Evolutionary conservation across 2,888 invertebrate species (phyloP).

Genomic region (Pseudeuparius sepicola): DNA sequence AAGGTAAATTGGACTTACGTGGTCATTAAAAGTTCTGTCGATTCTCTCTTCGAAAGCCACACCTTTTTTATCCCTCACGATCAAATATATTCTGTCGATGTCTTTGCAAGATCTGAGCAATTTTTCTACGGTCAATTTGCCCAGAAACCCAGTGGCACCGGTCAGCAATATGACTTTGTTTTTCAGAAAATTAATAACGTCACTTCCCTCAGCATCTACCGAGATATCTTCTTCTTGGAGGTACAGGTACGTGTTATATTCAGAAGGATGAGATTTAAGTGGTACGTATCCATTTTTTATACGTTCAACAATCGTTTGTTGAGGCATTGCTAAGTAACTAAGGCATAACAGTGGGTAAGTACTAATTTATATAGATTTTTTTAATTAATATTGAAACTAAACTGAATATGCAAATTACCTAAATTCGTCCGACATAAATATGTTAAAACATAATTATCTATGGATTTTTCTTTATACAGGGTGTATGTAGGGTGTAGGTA

Average conservation of each 20-base stretch:
- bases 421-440: no score
- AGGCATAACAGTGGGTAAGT: no score
- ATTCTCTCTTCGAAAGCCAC: slow-evolving; percentile 24
- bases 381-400: no score
- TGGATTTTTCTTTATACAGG: no score
- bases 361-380: no score
- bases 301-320: no score
- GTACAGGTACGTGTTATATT: slow-evolving; percentile 15
- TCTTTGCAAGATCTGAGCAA: slow-evolving; percentile 32
- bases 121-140: slow-evolving; percentile 9
- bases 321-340: no score
- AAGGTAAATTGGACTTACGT: slow-evolving; percentile 39
- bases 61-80: slow-evolving; percentile 30
- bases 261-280: slow-evolving; percentile 1
- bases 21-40: slow-evolving; percentile 48
- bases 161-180: slow-evolving; percentile 16
- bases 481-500: no score
- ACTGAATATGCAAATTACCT: no score
- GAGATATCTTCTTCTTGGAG: slow-evolving; percentile 14
- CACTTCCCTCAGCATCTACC: slow-evolving; percentile 16
- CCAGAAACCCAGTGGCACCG: slow-evolving; percentile 18
- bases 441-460: no score
- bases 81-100: slow-evolving; percentile 27
- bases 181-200: slow-evolving; percentile 13
- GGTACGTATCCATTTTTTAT: no score